Conservation (phyloP, 2,113 vertebrate species). For the Callipepla squamata region DNA sequence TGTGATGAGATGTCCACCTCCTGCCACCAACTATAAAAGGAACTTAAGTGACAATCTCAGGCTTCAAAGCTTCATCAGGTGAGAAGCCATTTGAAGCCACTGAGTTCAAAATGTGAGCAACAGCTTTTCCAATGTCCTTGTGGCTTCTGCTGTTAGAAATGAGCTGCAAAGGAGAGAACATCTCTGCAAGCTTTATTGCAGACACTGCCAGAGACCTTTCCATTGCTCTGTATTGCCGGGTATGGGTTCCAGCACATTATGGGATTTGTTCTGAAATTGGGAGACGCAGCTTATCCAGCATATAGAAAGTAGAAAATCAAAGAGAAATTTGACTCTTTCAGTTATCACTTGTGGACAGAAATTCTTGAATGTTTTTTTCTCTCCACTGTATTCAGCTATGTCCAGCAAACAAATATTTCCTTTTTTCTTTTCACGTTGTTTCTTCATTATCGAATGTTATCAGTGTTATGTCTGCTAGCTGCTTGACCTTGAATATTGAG, state of each 20-base stretch:
- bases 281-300: background rate
- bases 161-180: background rate
- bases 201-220: background rate
- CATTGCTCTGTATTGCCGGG: background rate
- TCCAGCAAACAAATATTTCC: background rate
- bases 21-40: background rate
- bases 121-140: background rate
- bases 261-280: background rate
- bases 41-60: background rate
- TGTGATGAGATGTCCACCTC: rapidly evolving
- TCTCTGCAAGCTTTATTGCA: background rate
- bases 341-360: background rate
- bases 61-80: background rate
- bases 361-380: background rate
- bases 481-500: background rate
- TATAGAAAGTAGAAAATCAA: background rate
- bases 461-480: slow-evolving; percentile 7
- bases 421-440: background rate
- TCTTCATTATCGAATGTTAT: background rate
- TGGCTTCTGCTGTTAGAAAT: background rate
- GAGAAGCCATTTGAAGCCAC: background rate
- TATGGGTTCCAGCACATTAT: background rate
- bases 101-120: background rate
- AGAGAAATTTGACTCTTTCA: background rate
- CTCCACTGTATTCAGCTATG: background rate